phyloP scores from a whole-genome alignment of 2,113 vertebrate species.

The Gopherus flavomarginatus region DNA sequence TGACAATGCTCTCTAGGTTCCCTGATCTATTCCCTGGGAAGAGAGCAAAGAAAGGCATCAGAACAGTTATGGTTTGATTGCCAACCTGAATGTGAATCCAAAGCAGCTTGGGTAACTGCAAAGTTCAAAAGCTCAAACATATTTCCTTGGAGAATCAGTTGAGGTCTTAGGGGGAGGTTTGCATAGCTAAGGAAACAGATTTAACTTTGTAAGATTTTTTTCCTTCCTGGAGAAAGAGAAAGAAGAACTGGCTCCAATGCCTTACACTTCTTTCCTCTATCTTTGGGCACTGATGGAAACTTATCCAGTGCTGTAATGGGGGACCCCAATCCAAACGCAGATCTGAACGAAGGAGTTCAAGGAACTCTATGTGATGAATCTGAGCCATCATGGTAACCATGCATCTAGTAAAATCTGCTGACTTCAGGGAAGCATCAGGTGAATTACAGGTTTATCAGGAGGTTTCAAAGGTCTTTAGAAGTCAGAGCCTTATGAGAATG shows the following conservation, averaged over 20 bases:
- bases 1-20: background rate
- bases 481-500: background rate
- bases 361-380: background rate
- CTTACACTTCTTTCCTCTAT: background rate
- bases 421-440: background rate
- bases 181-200: background rate
- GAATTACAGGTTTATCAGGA: background rate
- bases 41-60: background rate
- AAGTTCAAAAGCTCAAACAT: background rate
- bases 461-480: background rate
- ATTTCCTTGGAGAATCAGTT: background rate
- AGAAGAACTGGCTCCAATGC: background rate
- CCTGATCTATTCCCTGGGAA: background rate
- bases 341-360: background rate
- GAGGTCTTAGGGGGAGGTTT: background rate
- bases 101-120: background rate
- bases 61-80: background rate
- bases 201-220: background rate
- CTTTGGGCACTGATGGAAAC: background rate
- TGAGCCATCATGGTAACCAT: background rate
- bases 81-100: background rate
- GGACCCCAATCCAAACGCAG: background rate
- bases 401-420: background rate
- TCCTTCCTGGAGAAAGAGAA: background rate
- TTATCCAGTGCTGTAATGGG: background rate